phyloP scores from a whole-genome alignment of 53 echinoderm and acorn worm species.

The Zoroaster sp. region DNA sequence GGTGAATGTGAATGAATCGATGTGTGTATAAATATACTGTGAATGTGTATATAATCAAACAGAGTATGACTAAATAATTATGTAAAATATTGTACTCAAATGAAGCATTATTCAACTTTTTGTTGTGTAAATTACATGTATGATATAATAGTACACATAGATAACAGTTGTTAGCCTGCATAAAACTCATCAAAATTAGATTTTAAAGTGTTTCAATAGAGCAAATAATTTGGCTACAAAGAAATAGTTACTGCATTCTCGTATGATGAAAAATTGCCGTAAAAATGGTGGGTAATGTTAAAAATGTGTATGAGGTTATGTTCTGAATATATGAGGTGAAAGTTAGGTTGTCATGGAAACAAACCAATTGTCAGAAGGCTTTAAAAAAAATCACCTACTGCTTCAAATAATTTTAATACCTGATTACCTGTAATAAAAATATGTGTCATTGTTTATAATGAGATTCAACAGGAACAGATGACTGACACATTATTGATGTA shows the following conservation, averaged over 20 bases:
- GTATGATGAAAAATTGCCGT: neutral
- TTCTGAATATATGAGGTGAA: neutral
- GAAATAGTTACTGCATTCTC: neutral
- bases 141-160: conserved; percentile 15
- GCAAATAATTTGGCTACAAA: neutral
- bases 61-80: neutral
- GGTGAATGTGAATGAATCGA: neutral
- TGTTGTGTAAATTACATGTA: conserved; percentile 11
- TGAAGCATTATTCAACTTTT: neutral
- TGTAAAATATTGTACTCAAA: conserved; percentile 7
- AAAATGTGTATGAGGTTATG: neutral
- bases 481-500: too few species aligned
- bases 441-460: too few species aligned
- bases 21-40: neutral
- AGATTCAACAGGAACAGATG: too few species aligned
- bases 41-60: conserved; percentile 14
- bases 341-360: neutral
- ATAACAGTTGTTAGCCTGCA: conserved; percentile 4
- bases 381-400: too few species aligned
- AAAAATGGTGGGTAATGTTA: neutral
- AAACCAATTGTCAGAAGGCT: neutral
- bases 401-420: too few species aligned
- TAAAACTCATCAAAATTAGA: neutral
- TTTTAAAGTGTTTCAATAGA: neutral
- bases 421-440: too few species aligned